Evolutionary conservation across 2,113 vertebrate species (phyloP), one percentile per base, ranked within the genome.

Genomic region (Scopus umbretta): DNA sequence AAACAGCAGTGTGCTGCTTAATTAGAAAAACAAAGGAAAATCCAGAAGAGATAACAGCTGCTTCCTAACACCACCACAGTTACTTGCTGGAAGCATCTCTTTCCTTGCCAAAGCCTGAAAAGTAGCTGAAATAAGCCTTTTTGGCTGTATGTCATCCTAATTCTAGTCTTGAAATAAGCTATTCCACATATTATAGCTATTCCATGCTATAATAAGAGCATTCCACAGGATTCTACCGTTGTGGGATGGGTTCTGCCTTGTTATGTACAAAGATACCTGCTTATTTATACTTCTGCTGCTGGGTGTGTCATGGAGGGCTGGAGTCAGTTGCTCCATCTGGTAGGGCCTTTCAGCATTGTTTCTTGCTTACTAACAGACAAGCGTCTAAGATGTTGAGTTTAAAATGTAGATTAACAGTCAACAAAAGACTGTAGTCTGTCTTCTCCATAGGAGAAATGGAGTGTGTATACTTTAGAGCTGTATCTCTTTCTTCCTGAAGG

Each of bases 251-350:
- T 63, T 90, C 34, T 96, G 29, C 70, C 26, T 36, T 65, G 4
- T 76, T 43, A 0, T 3, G 5, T 65, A 4, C 0, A 2, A 52
- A 76, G 32, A 27, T 11, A 84, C 4, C 27, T 47, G 38, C 19
- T 71, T 45, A 17, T 30, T 56, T 84, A 6, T 42, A 21, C 15
- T 78, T 43, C 5, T 45, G 34, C 56, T 75, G 13, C 11, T 53
- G 58, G 34, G 14, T 30, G 53, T 73, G 55, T 62, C 55, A 8
- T 3, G 14, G 50, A 73, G 65, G 62, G 25, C 50, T 71, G 9
- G 73, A 71, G 67, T 49, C 42, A 50, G 25, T 62, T 70, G 27
- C 29, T 62, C 17, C 26, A 29, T 52, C 25, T 13, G 7, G 40
- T 36, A 4, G 19, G 25, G 45, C 59, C 27, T 80, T 88, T 86